Base-by-base conservation (phyloP, 2,797 vertebrate species). In the Sebastolobus altivelis region DNA sequence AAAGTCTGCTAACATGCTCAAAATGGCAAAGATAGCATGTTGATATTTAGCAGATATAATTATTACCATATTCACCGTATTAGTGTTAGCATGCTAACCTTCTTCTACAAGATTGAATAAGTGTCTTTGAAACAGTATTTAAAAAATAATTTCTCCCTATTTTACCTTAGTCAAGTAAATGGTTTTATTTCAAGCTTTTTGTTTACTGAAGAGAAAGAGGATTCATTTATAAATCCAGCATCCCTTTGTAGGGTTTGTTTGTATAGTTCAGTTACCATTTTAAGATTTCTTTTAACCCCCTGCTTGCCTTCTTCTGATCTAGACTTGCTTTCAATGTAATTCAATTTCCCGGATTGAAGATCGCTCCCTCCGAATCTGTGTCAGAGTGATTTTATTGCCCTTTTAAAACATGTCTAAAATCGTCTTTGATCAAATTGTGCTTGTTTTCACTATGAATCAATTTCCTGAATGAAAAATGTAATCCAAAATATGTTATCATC, bases 391-490 rank as follows among this genome's bases (percentile, higher is more conserved):
- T 76, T 75, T 31, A 65, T 72, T 83, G 56, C 49, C 27, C 13
- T 54, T 82, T 82, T 80, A 6, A 71, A 78, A 69, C 29, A 38
- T 74, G 72, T 63, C 9, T 72, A n/a, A 72, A 78, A 73, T 74
- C 46, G 2, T 67, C 66, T 65, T 67, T 86, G 22, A 87, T 89
- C 86, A 65, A 81, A 84, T 55, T 74, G 62, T 27, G 22, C 46
- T 71, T 75, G 37, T 82, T 79, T 73, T 71, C 46, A 59, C 5
- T 71, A 49, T 84, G 65, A 86, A 79, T 72, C 62, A 69, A 85
- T 92, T 88, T 86, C 27, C 78, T 81, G 46, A 80, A 82, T 81
- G 79, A 86, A 72, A 31, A 79, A 87, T 77, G 85, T 38, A 79
- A 63, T 82, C 18, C 67, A 55, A 56, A 83, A 56, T 35, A 81